Percentiles rank a stretch among this genome's conserved stretches.
phyloP scores from a whole-genome alignment of 1,140 invertebrate species.

The Euglossa dilemma region DNA sequence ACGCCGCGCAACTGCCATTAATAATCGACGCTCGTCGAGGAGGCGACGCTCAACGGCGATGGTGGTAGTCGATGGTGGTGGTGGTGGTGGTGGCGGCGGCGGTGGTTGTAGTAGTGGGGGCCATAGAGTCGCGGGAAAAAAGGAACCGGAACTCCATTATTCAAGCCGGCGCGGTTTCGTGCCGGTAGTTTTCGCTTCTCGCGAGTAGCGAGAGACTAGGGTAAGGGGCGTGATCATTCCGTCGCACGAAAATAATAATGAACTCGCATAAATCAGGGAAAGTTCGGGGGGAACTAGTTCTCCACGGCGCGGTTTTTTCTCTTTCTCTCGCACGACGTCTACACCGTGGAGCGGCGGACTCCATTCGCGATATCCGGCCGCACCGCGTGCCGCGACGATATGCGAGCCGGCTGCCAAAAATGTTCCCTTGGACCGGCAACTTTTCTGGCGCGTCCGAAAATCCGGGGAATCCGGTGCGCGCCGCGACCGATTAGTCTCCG shows the following conservation, averaged over 20 bases:
- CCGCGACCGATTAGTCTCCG: slow-evolving; percentile 23
- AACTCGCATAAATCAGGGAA: slow-evolving; percentile 80
- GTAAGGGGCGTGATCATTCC: slow-evolving; percentile 73
- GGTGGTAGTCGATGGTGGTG: too few species aligned
- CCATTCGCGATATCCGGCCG: slow-evolving; percentile 69
- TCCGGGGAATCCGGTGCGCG: not conserved
- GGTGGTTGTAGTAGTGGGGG: too few species aligned
- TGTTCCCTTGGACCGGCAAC: slow-evolving; percentile 68
- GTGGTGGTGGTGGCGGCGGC: too few species aligned
- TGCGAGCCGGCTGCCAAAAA: slow-evolving; percentile 74
- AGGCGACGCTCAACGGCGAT: not conserved
- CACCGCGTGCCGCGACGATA: slow-evolving; percentile 41
- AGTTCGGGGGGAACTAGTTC: slow-evolving; percentile 78
- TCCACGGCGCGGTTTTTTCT: not conserved
- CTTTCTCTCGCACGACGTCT: not conserved
- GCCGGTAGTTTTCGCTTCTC: slow-evolving; percentile 31
- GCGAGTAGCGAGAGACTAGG: slow-evolving; percentile 4
- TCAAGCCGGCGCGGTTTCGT: slow-evolving; percentile 27
- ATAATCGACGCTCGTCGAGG: slow-evolving; percentile 23
- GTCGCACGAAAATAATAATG: slow-evolving; percentile 80
- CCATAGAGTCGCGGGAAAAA: slow-evolving; percentile 17
- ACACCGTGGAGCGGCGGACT: slow-evolving; percentile 68
- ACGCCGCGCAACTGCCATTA: slow-evolving; percentile 11
- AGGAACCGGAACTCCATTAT: slow-evolving; percentile 43
- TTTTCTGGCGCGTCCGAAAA: slow-evolving; percentile 76